A percentile compares a stretch with the other conserved stretches of the same genome.
phyloP scores from a whole-genome alignment of 2,113 vertebrate species.

The Sinocyclocheilus grahami region DNA sequence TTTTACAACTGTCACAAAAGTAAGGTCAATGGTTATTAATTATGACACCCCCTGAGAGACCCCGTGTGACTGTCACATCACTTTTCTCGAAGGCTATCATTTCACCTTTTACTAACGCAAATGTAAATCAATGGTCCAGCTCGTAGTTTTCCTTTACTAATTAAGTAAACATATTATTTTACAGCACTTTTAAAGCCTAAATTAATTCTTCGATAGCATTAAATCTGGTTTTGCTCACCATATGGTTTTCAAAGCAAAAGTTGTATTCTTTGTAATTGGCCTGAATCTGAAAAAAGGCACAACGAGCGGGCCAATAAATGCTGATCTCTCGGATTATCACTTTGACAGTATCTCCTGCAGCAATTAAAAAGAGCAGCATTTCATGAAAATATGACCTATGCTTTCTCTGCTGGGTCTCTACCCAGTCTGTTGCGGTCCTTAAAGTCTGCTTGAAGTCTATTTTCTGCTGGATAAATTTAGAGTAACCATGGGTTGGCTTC shows the following conservation, averaged over 20 bases:
- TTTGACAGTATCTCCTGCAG: not conserved
- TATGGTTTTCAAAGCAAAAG: constrained; percentile 26
- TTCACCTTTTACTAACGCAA: constrained; percentile 3
- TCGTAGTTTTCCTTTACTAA: constrained; percentile 2
- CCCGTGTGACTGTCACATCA: constrained; percentile 23
- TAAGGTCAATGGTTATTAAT: constrained; percentile 55
- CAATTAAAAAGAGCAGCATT: constrained; percentile 36
- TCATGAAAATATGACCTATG: constrained; percentile 29
- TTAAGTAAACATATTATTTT: not conserved
- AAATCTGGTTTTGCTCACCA: not conserved
- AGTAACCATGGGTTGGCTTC: constrained; percentile 24
- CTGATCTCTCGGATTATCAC: constrained; percentile 20
- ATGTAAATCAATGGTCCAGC: not conserved
- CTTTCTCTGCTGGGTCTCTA: constrained; percentile 33
- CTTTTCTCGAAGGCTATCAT: constrained; percentile 16
- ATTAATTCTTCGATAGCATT: not conserved
- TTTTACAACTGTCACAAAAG: constrained; percentile 39
- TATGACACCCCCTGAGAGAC: constrained; percentile 38
- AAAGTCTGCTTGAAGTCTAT: constrained; percentile 22
- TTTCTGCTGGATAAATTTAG: constrained; percentile 36
- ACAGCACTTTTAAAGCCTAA: not conserved
- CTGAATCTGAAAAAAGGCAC: constrained; percentile 7
- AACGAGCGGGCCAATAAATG: not conserved
- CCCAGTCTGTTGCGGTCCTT: constrained; percentile 7
- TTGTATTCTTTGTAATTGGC: not conserved